phyloP scores from a whole-genome alignment of 2,797 vertebrate species.

The Discoglossus pictus region DNA sequence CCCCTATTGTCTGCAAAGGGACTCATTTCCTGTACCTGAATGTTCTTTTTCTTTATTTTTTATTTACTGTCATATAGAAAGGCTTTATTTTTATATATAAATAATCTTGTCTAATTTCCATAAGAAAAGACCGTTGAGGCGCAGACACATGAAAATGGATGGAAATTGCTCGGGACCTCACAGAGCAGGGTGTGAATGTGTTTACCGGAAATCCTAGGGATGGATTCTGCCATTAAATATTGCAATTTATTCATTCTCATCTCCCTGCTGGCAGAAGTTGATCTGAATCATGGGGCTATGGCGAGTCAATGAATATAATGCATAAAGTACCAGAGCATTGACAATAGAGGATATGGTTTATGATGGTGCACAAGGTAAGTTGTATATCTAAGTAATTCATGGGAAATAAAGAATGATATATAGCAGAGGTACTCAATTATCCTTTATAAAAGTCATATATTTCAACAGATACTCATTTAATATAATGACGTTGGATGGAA shows the following conservation, averaged over 20 bases:
- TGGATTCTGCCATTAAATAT: background rate
- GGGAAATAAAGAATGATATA: no score
- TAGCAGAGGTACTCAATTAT: no score
- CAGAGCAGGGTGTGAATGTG: background rate
- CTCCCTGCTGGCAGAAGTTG: background rate
- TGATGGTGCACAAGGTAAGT: no score
- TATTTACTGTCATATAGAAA: constrained; percentile 15
- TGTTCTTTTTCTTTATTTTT: background rate
- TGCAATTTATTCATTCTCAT: background rate
- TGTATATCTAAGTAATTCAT: no score
- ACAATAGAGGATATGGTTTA: no score
- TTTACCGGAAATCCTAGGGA: no score
- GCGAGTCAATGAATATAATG: background rate
- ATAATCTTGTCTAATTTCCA: constrained; percentile 38
- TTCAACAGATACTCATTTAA: no score
- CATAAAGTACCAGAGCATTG: no score
- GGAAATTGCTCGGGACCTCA: constrained; percentile 3
- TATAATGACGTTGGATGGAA: no score
- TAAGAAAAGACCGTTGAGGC: constrained; percentile 19
- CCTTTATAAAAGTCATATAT: no score
- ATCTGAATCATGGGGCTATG: background rate
- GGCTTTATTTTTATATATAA: constrained; percentile 9
- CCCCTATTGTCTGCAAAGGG: background rate
- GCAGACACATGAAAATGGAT: background rate
- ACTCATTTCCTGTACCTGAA: constrained; percentile 32